Percentiles rank a stretch among this genome's conserved stretches.
Evolutionary conservation across 2,888 invertebrate species (phyloP).

Genomic region (Synergus japonicus): DNA sequence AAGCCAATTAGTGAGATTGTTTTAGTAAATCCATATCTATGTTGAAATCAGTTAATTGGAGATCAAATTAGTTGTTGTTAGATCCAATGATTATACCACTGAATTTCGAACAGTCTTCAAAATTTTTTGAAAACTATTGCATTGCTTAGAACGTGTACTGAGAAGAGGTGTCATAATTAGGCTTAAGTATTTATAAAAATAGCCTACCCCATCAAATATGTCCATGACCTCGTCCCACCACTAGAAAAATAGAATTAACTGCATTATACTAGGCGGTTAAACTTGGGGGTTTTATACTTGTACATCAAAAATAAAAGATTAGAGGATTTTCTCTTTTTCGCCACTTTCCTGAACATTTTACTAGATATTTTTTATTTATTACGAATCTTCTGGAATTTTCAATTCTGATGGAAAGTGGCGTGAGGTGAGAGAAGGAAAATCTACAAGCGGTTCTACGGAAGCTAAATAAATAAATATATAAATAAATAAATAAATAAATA

Average conservation of each 20-base stretch:
- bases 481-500: background rate
- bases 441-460: slow-evolving; percentile 56
- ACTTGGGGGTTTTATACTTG: slow-evolving; percentile 52
- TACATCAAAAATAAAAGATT: slow-evolving; percentile 51
- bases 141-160: slow-evolving; percentile 17
- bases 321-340: slow-evolving; percentile 34
- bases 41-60: background rate
- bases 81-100: background rate
- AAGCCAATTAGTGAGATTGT: slow-evolving; percentile 44
- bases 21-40: slow-evolving; percentile 19
- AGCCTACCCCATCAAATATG: slow-evolving; percentile 96
- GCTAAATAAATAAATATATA: slow-evolving; percentile 48
- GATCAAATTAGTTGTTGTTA: background rate
- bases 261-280: slow-evolving; percentile 71
- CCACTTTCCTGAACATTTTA: slow-evolving; percentile 20
- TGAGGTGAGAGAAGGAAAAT: slow-evolving; percentile 24
- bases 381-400: background rate
- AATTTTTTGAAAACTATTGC: background rate
- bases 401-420: slow-evolving; percentile 11
- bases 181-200: slow-evolving; percentile 71
- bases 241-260: slow-evolving; percentile 87
- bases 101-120: background rate
- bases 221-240: slow-evolving; percentile 98
- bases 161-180: slow-evolving; percentile 54
- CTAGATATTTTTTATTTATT: background rate